phyloP scores from a whole-genome alignment of 2,797 vertebrate genomes.

The Oreochromis grahami region DNA sequence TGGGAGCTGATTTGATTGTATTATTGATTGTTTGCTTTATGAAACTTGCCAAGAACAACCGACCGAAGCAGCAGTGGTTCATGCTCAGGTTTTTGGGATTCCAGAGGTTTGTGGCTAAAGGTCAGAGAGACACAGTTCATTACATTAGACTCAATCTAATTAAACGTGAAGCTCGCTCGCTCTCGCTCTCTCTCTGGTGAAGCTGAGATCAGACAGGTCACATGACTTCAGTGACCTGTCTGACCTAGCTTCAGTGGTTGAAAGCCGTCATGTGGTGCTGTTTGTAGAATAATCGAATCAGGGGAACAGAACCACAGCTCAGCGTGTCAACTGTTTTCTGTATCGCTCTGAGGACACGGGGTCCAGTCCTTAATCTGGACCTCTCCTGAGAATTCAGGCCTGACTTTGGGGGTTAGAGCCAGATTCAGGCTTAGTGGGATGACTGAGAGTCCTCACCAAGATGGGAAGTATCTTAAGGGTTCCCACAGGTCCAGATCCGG shows the following conservation, averaged over 20 bases:
- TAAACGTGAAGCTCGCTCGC: neutral
- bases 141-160: constrained; percentile 6
- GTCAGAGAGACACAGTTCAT: neutral
- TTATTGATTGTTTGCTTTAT: neutral
- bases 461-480: neutral
- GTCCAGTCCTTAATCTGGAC: neutral
- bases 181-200: neutral
- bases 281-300: neutral
- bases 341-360: neutral
- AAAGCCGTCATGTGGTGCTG: neutral
- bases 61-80: neutral
- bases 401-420: neutral
- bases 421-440: neutral
- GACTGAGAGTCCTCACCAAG: neutral
- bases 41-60: neutral
- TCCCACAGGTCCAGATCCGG: neutral
- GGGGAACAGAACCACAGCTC: neutral
- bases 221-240: neutral
- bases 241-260: neutral
- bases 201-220: neutral
- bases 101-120: neutral
- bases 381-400: neutral
- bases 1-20: neutral
- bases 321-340: neutral
- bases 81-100: neutral